Conservation (phyloP, 2,888 invertebrate genomes). For the Salticus scenicus region DNA sequence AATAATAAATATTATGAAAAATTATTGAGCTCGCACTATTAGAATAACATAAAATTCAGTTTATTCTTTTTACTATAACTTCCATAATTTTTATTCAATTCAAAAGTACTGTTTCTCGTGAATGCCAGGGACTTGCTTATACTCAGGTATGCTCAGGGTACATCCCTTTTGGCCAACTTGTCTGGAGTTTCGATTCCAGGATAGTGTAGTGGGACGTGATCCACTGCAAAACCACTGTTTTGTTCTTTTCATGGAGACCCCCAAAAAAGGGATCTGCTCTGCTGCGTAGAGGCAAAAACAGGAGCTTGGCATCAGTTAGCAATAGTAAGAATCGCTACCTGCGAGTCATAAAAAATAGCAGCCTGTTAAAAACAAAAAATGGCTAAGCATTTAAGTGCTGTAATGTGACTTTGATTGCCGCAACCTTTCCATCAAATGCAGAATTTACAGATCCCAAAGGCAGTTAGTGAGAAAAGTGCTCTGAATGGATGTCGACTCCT, state of each 20-base stretch:
- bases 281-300: not conserved
- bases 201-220: not conserved
- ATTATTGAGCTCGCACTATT: too few species aligned
- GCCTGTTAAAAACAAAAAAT: not conserved
- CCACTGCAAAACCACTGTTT: not conserved
- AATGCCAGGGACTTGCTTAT: too few species aligned
- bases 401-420: not conserved
- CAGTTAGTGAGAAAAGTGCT: not conserved
- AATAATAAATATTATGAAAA: too few species aligned
- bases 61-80: too few species aligned
- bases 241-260: not conserved
- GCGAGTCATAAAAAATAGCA: not conserved
- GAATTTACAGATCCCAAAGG: not conserved
- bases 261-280: not conserved
- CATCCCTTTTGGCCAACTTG: not conserved
- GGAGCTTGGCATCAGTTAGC: not conserved
- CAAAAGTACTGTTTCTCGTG: too few species aligned
- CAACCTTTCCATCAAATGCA: not conserved
- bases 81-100: too few species aligned
- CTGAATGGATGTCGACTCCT: not conserved
- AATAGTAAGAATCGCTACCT: constrained; percentile 6
- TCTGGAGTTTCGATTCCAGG: not conserved
- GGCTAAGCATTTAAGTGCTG: constrained; percentile 2
- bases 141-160: too few species aligned
- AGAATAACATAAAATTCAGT: too few species aligned